Conservation (phyloP, 2,888 invertebrate genomes). For the Steinernema carpocapsae region DNA sequence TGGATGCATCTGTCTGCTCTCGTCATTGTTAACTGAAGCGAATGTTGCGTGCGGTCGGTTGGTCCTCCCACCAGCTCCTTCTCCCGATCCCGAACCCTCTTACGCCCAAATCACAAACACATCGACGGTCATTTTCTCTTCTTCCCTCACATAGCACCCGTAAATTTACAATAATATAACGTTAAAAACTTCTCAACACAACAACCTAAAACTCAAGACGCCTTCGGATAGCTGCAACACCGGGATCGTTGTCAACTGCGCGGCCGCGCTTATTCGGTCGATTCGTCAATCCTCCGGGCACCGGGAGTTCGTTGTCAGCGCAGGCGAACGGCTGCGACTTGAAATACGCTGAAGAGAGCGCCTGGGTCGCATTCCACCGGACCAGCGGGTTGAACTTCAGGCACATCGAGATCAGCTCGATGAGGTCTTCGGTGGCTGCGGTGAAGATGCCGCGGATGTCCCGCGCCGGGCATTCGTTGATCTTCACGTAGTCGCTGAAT, state of each 20-base stretch:
- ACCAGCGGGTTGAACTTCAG: slow-evolving; percentile 61
- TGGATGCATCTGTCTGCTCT: too few relatives aligned
- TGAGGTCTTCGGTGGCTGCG: slow-evolving; percentile 88
- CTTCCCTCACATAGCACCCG: neutral
- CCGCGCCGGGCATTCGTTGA: slow-evolving; percentile 74
- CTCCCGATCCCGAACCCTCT: too few relatives aligned
- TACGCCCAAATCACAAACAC: too few relatives aligned
- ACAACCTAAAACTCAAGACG: slow-evolving; percentile 10
- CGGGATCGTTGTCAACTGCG: neutral
- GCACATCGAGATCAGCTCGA: slow-evolving; percentile 77
- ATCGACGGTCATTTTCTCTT: too few relatives aligned
- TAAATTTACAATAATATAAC: slow-evolving; percentile 7
- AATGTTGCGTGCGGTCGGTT: too few relatives aligned
- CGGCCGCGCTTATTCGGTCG: slow-evolving; percentile 9
- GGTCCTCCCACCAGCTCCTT: too few relatives aligned
- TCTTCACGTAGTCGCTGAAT: slow-evolving; percentile 88
- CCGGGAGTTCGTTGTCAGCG: slow-evolving; percentile 63
- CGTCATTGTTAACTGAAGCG: too few relatives aligned
- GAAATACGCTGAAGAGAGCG: slow-evolving; percentile 62
- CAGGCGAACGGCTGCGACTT: slow-evolving; percentile 60
- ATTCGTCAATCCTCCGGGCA: slow-evolving; percentile 45
- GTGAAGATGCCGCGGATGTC: slow-evolving; percentile 86
- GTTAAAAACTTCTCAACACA: neutral
- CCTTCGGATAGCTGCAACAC: slow-evolving; percentile 3
- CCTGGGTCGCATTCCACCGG: slow-evolving; percentile 57